These are phyloP conservation scores for Lamellibrachia satsuma DNA, from an alignment of 2,888 invertebrate species.

Conservation along the genomic window DNA sequence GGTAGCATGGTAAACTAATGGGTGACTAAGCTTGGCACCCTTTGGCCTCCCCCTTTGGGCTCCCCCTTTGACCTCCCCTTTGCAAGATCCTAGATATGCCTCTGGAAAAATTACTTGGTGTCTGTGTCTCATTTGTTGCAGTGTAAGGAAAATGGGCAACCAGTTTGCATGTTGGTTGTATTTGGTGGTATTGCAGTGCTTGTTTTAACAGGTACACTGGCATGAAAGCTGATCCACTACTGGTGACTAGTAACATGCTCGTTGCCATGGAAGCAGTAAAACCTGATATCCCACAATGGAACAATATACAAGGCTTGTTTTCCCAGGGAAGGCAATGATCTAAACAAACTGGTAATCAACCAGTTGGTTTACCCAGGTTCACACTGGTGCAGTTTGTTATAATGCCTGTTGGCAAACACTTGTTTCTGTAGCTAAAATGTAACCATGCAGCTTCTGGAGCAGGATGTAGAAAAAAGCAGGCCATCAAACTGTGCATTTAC, in stretches of 20 bases:
- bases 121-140: too few species aligned
- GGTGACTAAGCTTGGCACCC: too few species aligned
- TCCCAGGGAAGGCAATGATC: not conserved
- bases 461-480: not conserved
- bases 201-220: not conserved
- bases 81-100: too few species aligned
- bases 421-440: not conserved
- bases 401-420: not conserved
- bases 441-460: too few species aligned
- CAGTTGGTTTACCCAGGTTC: not conserved
- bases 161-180: not conserved
- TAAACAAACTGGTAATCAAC: not conserved
- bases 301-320: not conserved
- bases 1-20: too few species aligned
- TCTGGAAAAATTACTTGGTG: too few species aligned
- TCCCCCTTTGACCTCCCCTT: too few species aligned
- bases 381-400: not conserved
- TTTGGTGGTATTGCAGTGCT: not conserved
- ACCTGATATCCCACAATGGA: not conserved
- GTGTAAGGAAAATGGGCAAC: too few species aligned
- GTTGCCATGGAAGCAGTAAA: not conserved
- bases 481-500: not conserved
- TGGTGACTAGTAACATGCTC: not conserved
- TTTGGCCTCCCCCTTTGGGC: too few species aligned
- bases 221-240: not conserved